Evolutionary conservation across 2,888 invertebrate species (phyloP).

Genomic region (Tenodera sinensis): DNA sequence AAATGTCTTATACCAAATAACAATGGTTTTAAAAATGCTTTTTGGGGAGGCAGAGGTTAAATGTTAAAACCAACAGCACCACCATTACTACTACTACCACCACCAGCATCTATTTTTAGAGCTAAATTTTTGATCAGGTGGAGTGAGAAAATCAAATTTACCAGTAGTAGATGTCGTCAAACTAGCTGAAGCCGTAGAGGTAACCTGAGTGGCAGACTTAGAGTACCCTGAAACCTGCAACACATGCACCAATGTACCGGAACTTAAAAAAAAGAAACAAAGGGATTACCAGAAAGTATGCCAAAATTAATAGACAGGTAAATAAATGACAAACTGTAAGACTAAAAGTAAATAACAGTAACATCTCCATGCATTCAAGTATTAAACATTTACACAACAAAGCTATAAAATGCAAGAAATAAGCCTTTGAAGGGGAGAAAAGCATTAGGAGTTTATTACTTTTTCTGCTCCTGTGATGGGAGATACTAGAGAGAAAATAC

Average conservation of each 20-base stretch:
- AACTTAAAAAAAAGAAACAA: not conserved
- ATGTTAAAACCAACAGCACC: not conserved
- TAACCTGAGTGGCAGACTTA: not conserved
- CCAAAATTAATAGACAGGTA: not conserved
- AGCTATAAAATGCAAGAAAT: not conserved
- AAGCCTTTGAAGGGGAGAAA: not conserved
- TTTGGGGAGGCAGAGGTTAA: not conserved
- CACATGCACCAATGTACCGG: conserved; percentile 17
- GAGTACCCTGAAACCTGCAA: conserved; percentile 16
- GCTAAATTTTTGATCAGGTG: not conserved
- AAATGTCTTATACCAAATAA: no score
- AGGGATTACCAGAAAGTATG: not conserved
- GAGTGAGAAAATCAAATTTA: conserved; percentile 8
- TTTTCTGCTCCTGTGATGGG: not conserved
- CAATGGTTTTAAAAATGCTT: not conserved
- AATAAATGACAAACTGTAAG: not conserved
- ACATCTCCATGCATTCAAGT: conserved; percentile 2
- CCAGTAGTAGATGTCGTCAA: conserved; percentile 8
- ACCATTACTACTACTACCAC: not conserved
- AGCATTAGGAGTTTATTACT: not conserved
- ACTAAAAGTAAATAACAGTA: not conserved
- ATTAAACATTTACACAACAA: not conserved
- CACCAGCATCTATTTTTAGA: not conserved
- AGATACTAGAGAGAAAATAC: not conserved
- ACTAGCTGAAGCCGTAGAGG: conserved; percentile 1